A percentile compares a stretch with the other conserved stretches of the same genome.
phyloP scores from a whole-genome alignment of 1,140 invertebrate genomes.

The Drosophila arawakana region DNA sequence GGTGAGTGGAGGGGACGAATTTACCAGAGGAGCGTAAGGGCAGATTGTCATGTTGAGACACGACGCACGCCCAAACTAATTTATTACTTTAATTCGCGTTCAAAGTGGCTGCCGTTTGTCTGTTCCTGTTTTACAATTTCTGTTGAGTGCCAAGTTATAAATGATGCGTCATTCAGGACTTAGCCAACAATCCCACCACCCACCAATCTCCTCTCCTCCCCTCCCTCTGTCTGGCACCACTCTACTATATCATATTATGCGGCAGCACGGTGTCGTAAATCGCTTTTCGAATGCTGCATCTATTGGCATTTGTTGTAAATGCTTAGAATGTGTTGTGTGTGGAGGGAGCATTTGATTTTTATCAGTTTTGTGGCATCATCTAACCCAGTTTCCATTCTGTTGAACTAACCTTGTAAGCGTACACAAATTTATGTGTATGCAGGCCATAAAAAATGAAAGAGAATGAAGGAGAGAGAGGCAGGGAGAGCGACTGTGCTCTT shows the following conservation, averaged over 20 bases:
- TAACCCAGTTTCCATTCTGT: slow-evolving; percentile 58
- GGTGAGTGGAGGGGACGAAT: not conserved
- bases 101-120: slow-evolving; percentile 68
- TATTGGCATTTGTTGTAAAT: slow-evolving; percentile 47
- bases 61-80: slow-evolving; percentile 59
- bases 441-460: slow-evolving; percentile 14
- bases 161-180: slow-evolving; percentile 63
- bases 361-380: slow-evolving; percentile 55
- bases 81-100: slow-evolving; percentile 73
- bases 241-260: slow-evolving; percentile 61
- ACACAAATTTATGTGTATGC: slow-evolving; percentile 68
- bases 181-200: not conserved
- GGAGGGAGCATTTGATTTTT: slow-evolving; percentile 33
- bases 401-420: slow-evolving; percentile 64
- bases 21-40: not conserved
- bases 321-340: slow-evolving; percentile 10
- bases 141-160: slow-evolving; percentile 70
- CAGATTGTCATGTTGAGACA: slow-evolving; percentile 39
- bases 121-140: slow-evolving; percentile 67
- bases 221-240: not conserved
- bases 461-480: not conserved
- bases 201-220: not conserved
- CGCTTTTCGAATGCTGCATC: slow-evolving; percentile 61
- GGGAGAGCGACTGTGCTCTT: not conserved
- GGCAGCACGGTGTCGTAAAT: slow-evolving; percentile 67